These are phyloP conservation scores for Onychostruthus taczanowskii DNA, from an alignment of 2,113 vertebrate genomes.

Conservation along the genomic window DNA sequence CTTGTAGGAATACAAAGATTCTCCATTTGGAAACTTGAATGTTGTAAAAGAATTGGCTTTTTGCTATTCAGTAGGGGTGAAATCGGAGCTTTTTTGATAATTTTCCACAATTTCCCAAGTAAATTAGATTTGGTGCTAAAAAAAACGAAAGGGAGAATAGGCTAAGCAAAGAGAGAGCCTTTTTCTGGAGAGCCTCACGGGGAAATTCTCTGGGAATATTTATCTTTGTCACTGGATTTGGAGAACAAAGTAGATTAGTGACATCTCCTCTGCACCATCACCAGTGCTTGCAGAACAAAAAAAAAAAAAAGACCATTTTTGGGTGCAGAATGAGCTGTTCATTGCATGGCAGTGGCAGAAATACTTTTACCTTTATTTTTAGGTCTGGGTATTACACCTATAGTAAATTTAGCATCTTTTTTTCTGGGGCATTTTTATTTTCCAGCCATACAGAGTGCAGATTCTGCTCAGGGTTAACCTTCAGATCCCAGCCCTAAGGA, in stretches of 20 bases:
- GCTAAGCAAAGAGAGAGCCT: neutral
- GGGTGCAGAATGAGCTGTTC: neutral
- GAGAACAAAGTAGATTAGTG: neutral
- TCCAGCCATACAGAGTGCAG: neutral
- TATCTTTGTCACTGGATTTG: neutral
- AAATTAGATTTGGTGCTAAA: neutral
- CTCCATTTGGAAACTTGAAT: neutral
- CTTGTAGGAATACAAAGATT: neutral
- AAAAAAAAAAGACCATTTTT: rapidly evolving
- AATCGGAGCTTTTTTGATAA: neutral
- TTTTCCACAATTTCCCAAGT: neutral
- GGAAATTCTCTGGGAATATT: neutral
- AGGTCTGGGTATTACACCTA: neutral
- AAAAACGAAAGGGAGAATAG: neutral
- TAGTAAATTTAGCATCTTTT: neutral
- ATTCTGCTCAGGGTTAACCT: neutral
- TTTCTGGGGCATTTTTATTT: neutral
- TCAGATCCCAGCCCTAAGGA: neutral
- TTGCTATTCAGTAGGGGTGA: neutral
- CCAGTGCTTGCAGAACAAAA: neutral
- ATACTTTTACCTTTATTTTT: neutral
- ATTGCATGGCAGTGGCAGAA: neutral
- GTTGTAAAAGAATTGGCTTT: neutral
- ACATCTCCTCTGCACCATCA: neutral
- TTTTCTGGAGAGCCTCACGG: neutral